phyloP scores from a whole-genome alignment of 2,113 vertebrate genomes.

The Bos javanicus region DNA sequence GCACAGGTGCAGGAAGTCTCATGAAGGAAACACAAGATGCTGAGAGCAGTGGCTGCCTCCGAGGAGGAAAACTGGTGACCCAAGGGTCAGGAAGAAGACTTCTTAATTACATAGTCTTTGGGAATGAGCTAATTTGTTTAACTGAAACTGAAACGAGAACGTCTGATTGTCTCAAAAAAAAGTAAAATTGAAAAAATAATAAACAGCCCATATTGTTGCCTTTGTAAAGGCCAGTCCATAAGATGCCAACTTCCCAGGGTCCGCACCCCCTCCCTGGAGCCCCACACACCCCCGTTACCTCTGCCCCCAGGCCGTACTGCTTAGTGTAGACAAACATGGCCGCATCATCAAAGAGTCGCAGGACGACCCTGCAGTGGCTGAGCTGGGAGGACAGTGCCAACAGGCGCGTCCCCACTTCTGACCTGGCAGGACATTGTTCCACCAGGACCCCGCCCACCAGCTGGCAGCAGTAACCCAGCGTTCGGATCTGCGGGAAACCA shows the following conservation, averaged over 20 bases:
- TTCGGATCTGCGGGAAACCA: slow-evolving; percentile 84
- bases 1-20: background rate
- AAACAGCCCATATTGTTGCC: background rate
- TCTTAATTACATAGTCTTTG: background rate
- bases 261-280: background rate
- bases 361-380: slow-evolving; percentile 89
- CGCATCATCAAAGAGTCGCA: slow-evolving; percentile 93
- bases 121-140: background rate
- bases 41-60: background rate
- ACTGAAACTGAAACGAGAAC: background rate
- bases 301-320: slow-evolving; percentile 88
- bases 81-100: background rate
- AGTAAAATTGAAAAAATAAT: background rate
- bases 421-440: slow-evolving; percentile 41
- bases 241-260: background rate
- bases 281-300: slow-evolving; percentile 77
- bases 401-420: slow-evolving; percentile 83
- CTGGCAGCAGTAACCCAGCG: slow-evolving; percentile 89
- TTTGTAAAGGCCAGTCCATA: background rate
- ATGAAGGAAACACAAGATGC: background rate
- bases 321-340: slow-evolving; percentile 89
- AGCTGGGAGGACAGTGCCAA: slow-evolving; percentile 89
- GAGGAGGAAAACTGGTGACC: background rate
- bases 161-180: background rate
- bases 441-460: slow-evolving; percentile 88